Conservation (phyloP, 2,888 invertebrate genomes). For the Eumacrocentrus americanus region DNA sequence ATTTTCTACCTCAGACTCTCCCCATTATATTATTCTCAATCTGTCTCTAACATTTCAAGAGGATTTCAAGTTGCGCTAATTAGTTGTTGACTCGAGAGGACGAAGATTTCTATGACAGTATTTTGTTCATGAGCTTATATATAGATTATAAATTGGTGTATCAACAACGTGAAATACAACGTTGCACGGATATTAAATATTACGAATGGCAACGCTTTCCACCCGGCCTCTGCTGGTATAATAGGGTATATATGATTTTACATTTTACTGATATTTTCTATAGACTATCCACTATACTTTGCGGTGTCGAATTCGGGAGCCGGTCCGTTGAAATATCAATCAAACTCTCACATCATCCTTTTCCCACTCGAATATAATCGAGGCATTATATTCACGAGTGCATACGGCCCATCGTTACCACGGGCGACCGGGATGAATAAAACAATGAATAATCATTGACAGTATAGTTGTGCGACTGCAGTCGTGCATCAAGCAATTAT, state of each 20-base stretch:
- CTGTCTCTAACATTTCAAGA: not conserved
- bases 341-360: not conserved
- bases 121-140: too few species aligned
- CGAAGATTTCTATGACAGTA: too few species aligned
- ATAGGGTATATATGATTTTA: too few species aligned
- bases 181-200: too few species aligned
- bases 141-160: too few species aligned
- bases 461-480: slow-evolving; percentile 11
- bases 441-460: slow-evolving; percentile 27
- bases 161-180: too few species aligned
- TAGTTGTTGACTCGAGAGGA: not conserved
- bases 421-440: too few species aligned
- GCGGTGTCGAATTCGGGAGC: not conserved
- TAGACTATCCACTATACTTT: too few species aligned
- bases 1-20: not conserved
- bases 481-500: slow-evolving; percentile 12
- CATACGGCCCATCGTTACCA: too few species aligned
- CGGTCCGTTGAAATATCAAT: not conserved
- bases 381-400: not conserved
- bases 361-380: not conserved
- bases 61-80: not conserved
- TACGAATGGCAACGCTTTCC: too few species aligned
- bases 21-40: not conserved
- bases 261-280: too few species aligned
- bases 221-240: too few species aligned